phyloP scores from a whole-genome alignment of 2,797 vertebrate species.

The Thaleichthys pacificus region DNA sequence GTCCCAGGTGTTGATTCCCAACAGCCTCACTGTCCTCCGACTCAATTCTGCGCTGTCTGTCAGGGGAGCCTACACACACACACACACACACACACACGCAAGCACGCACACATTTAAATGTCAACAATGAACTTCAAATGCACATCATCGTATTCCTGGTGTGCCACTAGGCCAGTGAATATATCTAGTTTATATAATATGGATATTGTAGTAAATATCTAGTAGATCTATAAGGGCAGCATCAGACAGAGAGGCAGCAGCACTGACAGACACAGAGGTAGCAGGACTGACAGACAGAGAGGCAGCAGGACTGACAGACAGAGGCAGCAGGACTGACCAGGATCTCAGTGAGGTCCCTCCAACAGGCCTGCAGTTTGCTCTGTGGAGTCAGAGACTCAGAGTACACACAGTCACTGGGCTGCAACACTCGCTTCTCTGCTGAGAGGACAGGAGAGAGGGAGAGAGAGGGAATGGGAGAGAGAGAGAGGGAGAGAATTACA shows the following conservation, averaged over 20 bases:
- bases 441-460: conserved; percentile 26
- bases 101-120: conserved; percentile 3
- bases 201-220: no score
- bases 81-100: conserved; percentile 4
- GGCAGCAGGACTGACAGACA: background rate
- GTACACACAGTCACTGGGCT: conserved; percentile 85
- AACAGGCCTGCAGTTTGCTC: conserved; percentile 85
- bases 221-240: no score
- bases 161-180: no score
- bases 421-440: conserved; percentile 87
- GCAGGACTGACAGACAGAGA: no score
- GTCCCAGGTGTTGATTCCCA: conserved; percentile 97
- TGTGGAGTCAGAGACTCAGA: conserved; percentile 88
- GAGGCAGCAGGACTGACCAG: conserved; percentile 75
- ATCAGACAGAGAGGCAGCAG: no score
- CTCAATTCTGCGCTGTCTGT: conserved; percentile 88
- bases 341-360: conserved; percentile 86
- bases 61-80: conserved; percentile 79
- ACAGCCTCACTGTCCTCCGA: conserved; percentile 84
- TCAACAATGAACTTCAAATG: no score
- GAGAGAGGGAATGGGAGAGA: conserved; percentile 2
- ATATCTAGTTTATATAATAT: no score
- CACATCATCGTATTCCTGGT: no score
- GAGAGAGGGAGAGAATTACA: background rate
- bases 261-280: no score